These are phyloP conservation scores for Macroramphosus scolopax DNA, from an alignment of 2,797 vertebrate species.

Conservation along the genomic window DNA sequence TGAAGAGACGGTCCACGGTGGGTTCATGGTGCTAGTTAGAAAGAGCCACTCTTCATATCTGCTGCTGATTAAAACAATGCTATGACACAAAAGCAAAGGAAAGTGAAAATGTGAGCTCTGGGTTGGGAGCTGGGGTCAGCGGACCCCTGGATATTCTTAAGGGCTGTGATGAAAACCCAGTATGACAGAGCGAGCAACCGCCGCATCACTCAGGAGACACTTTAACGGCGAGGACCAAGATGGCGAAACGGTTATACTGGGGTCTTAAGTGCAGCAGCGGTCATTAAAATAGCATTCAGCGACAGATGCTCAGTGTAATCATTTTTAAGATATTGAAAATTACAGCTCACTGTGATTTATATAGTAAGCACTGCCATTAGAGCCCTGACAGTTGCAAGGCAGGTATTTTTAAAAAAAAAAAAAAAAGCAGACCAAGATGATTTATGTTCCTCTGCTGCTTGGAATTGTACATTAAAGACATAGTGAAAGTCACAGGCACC, in stretches of 20 bases:
- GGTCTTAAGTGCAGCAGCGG: constrained; percentile 58
- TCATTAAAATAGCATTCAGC: constrained; percentile 71
- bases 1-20: constrained; percentile 10
- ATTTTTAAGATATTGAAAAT: constrained; percentile 75
- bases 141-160: constrained; percentile 65
- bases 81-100: constrained; percentile 20
- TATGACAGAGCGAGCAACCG: constrained; percentile 54
- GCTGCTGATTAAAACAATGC: constrained; percentile 43
- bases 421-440: constrained; percentile 53
- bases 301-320: constrained; percentile 73
- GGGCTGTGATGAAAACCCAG: constrained; percentile 52
- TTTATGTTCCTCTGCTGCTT: constrained; percentile 58
- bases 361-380: constrained; percentile 62
- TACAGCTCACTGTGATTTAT: constrained; percentile 74
- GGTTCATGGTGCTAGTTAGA: constrained; percentile 8
- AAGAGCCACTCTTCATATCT: constrained; percentile 10
- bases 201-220: constrained; percentile 65
- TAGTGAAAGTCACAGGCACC: constrained; percentile 32
- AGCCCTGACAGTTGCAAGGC: constrained; percentile 60
- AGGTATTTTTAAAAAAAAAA: constrained; percentile 68
- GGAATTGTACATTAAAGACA: constrained; percentile 61
- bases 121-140: constrained; percentile 17
- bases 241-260: constrained; percentile 48
- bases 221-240: constrained; percentile 53
- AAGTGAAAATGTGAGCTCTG: constrained; percentile 3